Evolutionary conservation across 2,113 vertebrate species (phyloP).

Genomic region (Tachycineta bicolor): DNA sequence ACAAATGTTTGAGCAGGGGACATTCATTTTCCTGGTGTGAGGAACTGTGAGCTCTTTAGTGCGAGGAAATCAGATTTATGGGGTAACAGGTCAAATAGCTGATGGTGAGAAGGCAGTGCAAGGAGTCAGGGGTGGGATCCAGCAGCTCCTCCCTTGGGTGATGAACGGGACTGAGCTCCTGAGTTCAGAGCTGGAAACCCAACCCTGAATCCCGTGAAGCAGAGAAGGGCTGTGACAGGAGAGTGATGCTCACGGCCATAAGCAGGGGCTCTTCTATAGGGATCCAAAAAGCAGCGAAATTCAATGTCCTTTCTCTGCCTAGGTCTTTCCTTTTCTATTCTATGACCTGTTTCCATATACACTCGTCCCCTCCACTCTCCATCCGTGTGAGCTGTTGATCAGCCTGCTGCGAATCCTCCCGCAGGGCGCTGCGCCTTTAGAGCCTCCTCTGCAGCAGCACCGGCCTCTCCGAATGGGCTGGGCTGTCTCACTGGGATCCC

Average conservation of each 20-base stretch:
- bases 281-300: background rate
- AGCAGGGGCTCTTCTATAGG: background rate
- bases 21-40: background rate
- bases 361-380: fast-evolving
- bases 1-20: background rate
- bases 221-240: background rate
- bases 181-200: background rate
- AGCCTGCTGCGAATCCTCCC: background rate
- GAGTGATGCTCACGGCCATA: background rate
- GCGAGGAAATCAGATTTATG: background rate
- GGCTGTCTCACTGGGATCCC: background rate
- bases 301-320: background rate
- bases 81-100: background rate
- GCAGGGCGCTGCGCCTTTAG: fast-evolving
- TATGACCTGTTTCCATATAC: fast-evolving
- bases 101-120: background rate
- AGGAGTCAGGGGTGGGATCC: background rate
- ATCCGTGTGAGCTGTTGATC: fast-evolving
- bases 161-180: background rate
- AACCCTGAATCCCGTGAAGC: background rate
- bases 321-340: background rate
- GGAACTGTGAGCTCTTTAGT: background rate
- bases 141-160: background rate
- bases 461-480: background rate
- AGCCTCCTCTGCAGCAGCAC: background rate